These are phyloP conservation scores for Microtus montanus DNA, from an alignment of 2,113 vertebrate species.

Conservation along the genomic window DNA sequence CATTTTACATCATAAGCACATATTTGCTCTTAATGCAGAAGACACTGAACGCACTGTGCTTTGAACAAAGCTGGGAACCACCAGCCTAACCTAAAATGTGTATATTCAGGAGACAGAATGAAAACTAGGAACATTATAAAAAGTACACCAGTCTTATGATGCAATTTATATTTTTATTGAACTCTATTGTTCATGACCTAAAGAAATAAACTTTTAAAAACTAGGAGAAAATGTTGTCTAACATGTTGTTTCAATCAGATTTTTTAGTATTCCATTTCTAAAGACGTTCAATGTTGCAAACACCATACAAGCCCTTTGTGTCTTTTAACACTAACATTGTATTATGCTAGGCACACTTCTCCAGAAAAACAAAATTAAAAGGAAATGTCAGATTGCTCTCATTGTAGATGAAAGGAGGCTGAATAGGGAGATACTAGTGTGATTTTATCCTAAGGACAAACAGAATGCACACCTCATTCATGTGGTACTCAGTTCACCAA, in stretches of 20 bases:
- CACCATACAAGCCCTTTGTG: background rate
- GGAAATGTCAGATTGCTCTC: background rate
- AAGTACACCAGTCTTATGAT: background rate
- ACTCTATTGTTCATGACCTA: background rate
- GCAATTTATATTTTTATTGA: background rate
- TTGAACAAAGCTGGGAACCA: background rate
- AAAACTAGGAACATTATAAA: background rate
- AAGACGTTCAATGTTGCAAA: background rate
- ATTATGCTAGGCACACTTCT: background rate
- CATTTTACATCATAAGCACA: background rate
- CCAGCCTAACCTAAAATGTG: background rate
- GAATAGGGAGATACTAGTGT: background rate
- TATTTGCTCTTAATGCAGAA: background rate
- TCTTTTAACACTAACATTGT: background rate
- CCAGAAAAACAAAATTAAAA: background rate
- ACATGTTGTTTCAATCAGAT: background rate
- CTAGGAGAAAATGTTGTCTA: background rate
- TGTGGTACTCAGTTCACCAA: too few species aligned
- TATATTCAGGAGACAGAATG: background rate
- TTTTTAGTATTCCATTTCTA: conserved; percentile 13
- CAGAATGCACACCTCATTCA: background rate
- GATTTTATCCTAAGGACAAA: too few species aligned
- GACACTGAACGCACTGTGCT: background rate
- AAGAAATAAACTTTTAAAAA: background rate
- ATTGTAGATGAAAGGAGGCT: background rate